A percentile compares a stretch with the other conserved stretches of the same genome.
Evolutionary conservation across 2,797 vertebrate species (phyloP).

Genomic region (Gymnoscopelus braueri): DNA sequence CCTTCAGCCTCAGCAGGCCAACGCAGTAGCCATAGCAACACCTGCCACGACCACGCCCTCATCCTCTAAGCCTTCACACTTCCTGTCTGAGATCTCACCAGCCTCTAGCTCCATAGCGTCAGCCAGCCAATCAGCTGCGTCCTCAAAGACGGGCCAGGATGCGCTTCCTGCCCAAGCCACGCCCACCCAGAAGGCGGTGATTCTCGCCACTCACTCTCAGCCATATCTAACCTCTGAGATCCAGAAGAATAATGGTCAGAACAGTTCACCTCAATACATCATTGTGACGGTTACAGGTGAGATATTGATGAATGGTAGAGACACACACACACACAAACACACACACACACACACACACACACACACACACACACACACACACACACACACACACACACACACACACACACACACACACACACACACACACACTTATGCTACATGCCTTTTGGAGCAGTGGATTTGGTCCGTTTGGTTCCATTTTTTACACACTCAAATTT

Average conservation of each 20-base stretch:
- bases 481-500: not conserved
- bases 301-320: conserved; percentile 38
- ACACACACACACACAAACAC: not conserved
- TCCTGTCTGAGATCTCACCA: conserved; percentile 83
- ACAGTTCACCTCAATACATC: conserved; percentile 87
- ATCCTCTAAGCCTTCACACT: conserved; percentile 77
- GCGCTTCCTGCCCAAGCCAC: conserved; percentile 74
- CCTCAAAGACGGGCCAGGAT: conserved; percentile 73
- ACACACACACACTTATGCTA: not conserved
- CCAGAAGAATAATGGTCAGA: conserved; percentile 77
- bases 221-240: conserved; percentile 83
- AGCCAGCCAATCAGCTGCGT: conserved; percentile 54
- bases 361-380: not conserved
- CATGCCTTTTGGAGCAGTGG: no score
- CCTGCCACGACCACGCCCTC: conserved; percentile 76
- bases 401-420: no score
- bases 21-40: conserved; percentile 75
- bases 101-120: conserved; percentile 65
- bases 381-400: not conserved
- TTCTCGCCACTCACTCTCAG: conserved; percentile 73
- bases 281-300: conserved; percentile 93
- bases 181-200: conserved; percentile 69
- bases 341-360: conserved; percentile 1
- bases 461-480: no score
- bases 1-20: conserved; percentile 86